Base-by-base conservation (phyloP, 2,113 vertebrate genomes). In the Apus apus region DNA sequence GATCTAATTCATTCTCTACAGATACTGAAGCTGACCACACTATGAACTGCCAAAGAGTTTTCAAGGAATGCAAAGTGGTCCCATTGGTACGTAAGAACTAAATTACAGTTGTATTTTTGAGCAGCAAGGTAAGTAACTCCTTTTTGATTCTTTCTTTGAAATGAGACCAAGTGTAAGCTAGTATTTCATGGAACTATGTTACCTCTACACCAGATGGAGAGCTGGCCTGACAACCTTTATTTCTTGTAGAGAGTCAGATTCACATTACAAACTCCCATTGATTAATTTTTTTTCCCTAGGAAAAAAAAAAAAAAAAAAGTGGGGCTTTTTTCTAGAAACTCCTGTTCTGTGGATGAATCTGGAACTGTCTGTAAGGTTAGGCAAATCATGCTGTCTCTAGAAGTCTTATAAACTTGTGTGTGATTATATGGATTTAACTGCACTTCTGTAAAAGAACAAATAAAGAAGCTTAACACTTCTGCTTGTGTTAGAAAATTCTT, bases 51-150 rank as follows among this genome's bases (percentile, higher is more conserved):
- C 62, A 40, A 65, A 76, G 90, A 90, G 64, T 60, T 92, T 93
- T 88, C 75, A 74, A 86, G 60, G 75, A 83, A 89, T 30, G 64
- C 40, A 73, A 88, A 90, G 56, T 20, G 45, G 46, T 78, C 61
- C 58, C 80, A 79, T 4, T 85, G 58, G 58, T 80, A 66, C 29
- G 27, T 64, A 79, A 93, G 71, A 85, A 84, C 50, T 70, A 62
- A 93, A 85, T 89, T 80, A 87, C 29, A 70, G 25, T 76, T 85
- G n/a, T 68, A 84, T 85, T 90, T 95, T 45, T 85, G 81, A 89
- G 76, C 40, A 93, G 66, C 64, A 75, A 27, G 22, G 12, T 48
- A 75, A 84, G 36, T 73, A 4, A 87, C 43, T 95, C 16, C 25
- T 56, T 78, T 92, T 74, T 5, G 7, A 92, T 61, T 70, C 85